Percentiles rank a stretch among this genome's conserved stretches.
phyloP scores from a whole-genome alignment of 2,888 invertebrate genomes.

The Thereva nobilitata region DNA sequence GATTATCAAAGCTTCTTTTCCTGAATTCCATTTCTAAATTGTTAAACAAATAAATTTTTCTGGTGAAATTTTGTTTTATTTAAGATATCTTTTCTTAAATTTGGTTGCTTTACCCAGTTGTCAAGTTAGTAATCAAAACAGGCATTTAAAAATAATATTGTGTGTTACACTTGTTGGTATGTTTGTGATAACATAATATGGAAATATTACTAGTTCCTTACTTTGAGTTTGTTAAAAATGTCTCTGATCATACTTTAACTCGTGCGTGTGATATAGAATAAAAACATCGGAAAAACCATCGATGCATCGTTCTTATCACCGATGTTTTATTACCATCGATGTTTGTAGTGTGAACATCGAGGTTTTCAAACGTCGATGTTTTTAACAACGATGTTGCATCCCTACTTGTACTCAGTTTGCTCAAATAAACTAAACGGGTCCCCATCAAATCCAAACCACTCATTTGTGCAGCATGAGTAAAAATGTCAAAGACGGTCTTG shows the following conservation, averaged over 20 bases:
- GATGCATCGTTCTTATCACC: slow-evolving; percentile 8
- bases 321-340: slow-evolving; percentile 12
- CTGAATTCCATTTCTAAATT: slow-evolving; percentile 3
- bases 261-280: neutral
- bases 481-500: too few species aligned
- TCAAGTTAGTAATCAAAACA: too few species aligned
- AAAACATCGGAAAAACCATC: slow-evolving; percentile 12
- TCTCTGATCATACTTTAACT: too few species aligned
- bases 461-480: too few species aligned
- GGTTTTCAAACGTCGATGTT: neutral
- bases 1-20: slow-evolving; percentile 38
- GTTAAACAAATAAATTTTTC: slow-evolving; percentile 3
- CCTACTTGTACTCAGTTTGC: too few species aligned
- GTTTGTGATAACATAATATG: too few species aligned
- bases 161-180: neutral
- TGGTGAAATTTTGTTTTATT: slow-evolving; percentile 5
- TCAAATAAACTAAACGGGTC: too few species aligned
- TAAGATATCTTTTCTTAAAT: neutral
- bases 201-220: too few species aligned
- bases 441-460: too few species aligned
- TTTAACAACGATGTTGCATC: slow-evolving; percentile 3
- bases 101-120: neutral
- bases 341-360: slow-evolving; percentile 4
- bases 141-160: too few species aligned
- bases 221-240: too few species aligned